A percentile compares a stretch with the other conserved stretches of the same genome.
These are phyloP conservation scores for Cyclophora albipunctata DNA, from an alignment of 2,888 invertebrate species.

Conservation along the genomic window DNA sequence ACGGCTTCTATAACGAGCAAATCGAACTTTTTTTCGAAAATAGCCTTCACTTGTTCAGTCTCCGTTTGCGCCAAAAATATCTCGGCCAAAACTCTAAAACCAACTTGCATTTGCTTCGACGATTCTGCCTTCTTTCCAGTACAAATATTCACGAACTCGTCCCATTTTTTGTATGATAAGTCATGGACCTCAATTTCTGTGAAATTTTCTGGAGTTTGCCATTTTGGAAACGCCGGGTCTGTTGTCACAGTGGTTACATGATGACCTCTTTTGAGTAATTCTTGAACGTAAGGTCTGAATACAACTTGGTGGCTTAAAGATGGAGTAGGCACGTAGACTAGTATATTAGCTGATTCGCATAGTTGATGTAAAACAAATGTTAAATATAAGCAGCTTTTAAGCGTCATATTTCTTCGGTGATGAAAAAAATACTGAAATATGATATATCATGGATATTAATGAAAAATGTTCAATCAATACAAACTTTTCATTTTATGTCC, in stretches of 20 bases:
- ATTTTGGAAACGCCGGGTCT: constrained; percentile 32
- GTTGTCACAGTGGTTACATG: constrained; percentile 44
- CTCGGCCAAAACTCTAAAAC: background rate
- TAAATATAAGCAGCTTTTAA: background rate
- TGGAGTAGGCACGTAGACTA: constrained; percentile 16
- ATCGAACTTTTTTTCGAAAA: constrained; percentile 15
- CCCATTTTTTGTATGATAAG: constrained; percentile 34
- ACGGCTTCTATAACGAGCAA: constrained; percentile 35
- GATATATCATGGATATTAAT: too few species aligned
- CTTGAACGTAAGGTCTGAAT: constrained; percentile 35
- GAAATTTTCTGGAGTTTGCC: constrained; percentile 33
- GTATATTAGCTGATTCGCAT: constrained; percentile 14
- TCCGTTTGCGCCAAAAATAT: constrained; percentile 10
- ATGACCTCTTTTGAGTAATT: constrained; percentile 45
- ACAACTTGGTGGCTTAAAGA: constrained; percentile 23
- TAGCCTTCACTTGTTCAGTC: constrained; percentile 12
- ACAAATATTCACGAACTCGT: constrained; percentile 7
- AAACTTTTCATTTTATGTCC: too few species aligned
- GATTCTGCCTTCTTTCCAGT: background rate
- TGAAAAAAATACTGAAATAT: too few species aligned
- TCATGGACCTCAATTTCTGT: constrained; percentile 43
- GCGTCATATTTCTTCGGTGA: background rate
- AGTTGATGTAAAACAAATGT: background rate
- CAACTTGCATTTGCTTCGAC: background rate
- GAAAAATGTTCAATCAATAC: too few species aligned